phyloP scores from a whole-genome alignment of 2,888 invertebrate species.

The Ennomos fuscantarius region DNA sequence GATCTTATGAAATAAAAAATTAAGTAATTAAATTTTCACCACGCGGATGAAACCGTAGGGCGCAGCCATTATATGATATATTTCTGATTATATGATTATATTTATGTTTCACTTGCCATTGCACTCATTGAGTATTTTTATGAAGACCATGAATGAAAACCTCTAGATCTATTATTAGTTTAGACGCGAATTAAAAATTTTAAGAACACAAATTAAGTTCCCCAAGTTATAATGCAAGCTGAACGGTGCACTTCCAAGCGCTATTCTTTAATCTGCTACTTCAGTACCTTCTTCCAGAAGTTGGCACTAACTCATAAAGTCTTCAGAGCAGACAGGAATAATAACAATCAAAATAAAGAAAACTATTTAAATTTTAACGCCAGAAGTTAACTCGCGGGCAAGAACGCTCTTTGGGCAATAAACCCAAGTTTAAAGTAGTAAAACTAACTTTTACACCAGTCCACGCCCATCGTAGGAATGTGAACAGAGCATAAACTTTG shows the following conservation, averaged over 20 bases:
- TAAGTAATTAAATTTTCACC: no score
- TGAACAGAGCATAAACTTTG: background rate
- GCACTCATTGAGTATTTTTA: no score
- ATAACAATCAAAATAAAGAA: slow-evolving; percentile 42
- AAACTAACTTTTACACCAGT: slow-evolving; percentile 39
- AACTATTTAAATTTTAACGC: slow-evolving; percentile 42
- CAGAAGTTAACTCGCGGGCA: slow-evolving; percentile 38
- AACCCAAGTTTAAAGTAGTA: slow-evolving; percentile 42
- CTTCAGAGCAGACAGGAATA: slow-evolving; percentile 33
- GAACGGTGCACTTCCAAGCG: slow-evolving; percentile 2
- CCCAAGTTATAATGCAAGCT: no score
- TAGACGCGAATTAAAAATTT: no score
- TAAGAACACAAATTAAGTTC: no score
- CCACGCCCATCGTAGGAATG: slow-evolving; percentile 16
- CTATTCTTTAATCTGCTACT: slow-evolving; percentile 13
- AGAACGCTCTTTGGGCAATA: slow-evolving; percentile 38
- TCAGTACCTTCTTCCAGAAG: slow-evolving; percentile 3
- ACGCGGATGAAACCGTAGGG: no score
- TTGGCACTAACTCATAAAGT: slow-evolving; percentile 20
- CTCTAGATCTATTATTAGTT: no score
- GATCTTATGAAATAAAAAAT: no score
- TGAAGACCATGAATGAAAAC: no score
- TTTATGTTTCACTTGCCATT: no score
- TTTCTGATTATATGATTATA: no score
- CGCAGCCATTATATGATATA: no score